Evolutionary conservation across 2,888 invertebrate species (phyloP).

Genomic region (Lysandra bellargus): DNA sequence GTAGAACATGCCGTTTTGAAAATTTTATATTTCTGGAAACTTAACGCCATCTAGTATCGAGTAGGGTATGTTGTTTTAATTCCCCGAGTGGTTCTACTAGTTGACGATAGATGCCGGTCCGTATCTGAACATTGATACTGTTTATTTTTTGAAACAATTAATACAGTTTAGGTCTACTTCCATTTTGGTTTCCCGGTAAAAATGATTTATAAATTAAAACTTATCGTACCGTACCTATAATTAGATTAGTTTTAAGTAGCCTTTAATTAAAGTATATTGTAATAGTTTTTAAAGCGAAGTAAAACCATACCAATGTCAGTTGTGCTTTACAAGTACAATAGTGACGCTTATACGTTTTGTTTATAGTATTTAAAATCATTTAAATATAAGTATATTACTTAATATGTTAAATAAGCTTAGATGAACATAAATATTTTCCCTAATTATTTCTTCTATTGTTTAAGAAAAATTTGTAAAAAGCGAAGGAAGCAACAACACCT

Average conservation of each 20-base stretch:
- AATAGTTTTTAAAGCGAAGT: background rate
- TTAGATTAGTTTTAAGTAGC: background rate
- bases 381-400: background rate
- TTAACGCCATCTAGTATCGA: no score
- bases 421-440: background rate
- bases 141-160: no score
- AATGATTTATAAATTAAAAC: background rate
- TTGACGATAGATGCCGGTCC: no score
- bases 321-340: background rate
- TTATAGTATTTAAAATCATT: background rate
- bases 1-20: no score
- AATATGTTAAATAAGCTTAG: background rate
- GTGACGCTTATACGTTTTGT: background rate
- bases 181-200: background rate
- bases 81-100: no score
- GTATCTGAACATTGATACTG: no score
- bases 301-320: background rate
- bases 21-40: no score
- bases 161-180: background rate
- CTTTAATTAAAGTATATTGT: background rate
- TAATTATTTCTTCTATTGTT: background rate
- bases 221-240: background rate
- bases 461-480: background rate
- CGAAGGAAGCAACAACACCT: background rate
- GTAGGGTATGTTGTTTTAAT: no score